Evolutionary conservation across 2,113 vertebrate species (phyloP).

Genomic region (Uropsilus gracilis): DNA sequence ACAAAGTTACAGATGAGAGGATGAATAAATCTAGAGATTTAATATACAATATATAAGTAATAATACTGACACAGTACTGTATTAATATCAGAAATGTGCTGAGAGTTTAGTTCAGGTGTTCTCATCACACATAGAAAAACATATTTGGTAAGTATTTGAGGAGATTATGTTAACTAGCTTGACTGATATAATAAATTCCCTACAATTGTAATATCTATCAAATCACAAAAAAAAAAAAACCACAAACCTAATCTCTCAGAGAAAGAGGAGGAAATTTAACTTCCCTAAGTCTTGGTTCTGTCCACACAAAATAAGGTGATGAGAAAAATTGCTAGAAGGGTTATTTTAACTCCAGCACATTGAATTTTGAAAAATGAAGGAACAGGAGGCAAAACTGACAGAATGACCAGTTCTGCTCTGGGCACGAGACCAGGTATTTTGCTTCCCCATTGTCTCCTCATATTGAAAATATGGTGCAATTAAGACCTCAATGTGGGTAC

Average conservation of each 20-base stretch:
- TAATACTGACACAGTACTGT: background rate
- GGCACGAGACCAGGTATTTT: background rate
- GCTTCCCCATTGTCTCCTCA: background rate
- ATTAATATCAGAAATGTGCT: background rate
- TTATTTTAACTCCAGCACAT: background rate
- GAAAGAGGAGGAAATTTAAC: background rate
- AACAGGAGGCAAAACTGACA: background rate
- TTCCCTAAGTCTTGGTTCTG: background rate
- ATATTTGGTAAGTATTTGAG: background rate
- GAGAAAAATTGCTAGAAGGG: background rate
- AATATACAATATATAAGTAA: background rate
- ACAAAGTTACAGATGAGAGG: background rate
- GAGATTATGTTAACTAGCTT: background rate
- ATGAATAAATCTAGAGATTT: background rate
- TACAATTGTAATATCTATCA: background rate
- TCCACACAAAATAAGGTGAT: background rate
- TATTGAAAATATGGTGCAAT: constrained; percentile 69
- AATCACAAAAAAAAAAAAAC: too few relatives aligned
- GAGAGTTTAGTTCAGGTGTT: background rate
- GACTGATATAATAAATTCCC: background rate
- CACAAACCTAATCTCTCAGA: too few relatives aligned
- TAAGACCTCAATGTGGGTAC: too few relatives aligned
- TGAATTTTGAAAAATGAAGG: background rate
- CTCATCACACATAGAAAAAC: background rate
- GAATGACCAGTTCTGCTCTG: background rate